These are phyloP conservation scores for Noctuana brunneofusca DNA, from an alignment of 2,888 invertebrate species.

Conservation along the genomic window DNA sequence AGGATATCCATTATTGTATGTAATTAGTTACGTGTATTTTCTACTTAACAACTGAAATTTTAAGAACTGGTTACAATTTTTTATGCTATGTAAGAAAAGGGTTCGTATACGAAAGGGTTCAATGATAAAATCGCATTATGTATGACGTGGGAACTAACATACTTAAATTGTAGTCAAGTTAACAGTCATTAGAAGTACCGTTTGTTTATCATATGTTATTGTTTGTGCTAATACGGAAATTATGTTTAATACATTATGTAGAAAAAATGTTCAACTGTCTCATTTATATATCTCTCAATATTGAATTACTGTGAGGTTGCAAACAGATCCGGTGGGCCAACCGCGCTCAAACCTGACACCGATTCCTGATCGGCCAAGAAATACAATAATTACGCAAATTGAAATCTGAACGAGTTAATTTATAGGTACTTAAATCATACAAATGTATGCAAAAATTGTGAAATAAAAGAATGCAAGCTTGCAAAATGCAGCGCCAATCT, in stretches of 20 bases:
- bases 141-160: too few species aligned
- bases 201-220: background rate
- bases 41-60: too few species aligned
- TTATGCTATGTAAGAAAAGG: too few species aligned
- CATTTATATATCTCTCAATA: constrained; percentile 3
- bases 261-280: background rate
- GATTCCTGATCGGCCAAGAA: constrained; percentile 16
- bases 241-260: background rate
- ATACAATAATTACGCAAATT: constrained; percentile 7
- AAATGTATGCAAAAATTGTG: background rate
- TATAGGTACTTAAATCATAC: background rate
- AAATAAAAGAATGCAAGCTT: background rate
- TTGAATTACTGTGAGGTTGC: constrained; percentile 25
- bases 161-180: too few species aligned
- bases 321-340: constrained; percentile 17
- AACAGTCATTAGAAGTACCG: background rate
- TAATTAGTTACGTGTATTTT: too few species aligned
- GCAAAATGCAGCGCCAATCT: background rate
- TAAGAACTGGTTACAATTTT: too few species aligned
- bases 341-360: constrained; percentile 24
- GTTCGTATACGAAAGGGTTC: too few species aligned
- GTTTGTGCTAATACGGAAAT: background rate
- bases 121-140: too few species aligned
- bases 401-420: constrained; percentile 3
- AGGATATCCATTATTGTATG: too few species aligned